These are phyloP conservation scores for Sitodiplosis mosellana DNA, from an alignment of 1,140 invertebrate species.

Conservation along the genomic window DNA sequence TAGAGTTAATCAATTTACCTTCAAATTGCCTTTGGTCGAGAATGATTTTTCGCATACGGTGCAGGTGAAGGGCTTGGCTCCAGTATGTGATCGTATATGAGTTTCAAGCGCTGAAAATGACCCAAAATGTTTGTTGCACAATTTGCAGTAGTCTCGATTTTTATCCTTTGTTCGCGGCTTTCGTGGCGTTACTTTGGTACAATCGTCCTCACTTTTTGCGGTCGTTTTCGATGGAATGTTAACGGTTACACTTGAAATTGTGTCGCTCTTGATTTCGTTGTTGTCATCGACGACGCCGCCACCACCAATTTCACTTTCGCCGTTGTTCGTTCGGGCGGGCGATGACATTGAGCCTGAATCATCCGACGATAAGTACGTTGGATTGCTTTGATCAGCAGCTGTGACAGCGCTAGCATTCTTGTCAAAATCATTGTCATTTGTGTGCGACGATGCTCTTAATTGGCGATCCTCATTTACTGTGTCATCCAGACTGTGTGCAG, in stretches of 20 bases:
- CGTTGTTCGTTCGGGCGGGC: no score
- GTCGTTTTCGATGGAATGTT: no score
- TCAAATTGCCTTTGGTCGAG: constrained; percentile 95
- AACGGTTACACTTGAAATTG: no score
- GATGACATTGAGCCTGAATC: no score
- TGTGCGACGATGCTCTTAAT: neutral
- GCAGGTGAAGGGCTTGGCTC: constrained; percentile 94
- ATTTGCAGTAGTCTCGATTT: constrained; percentile 52
- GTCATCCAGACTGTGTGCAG: neutral
- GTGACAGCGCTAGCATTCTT: no score
- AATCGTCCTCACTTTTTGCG: no score
- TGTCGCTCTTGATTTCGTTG: neutral
- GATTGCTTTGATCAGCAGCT: no score
- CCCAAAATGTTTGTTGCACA: constrained; percentile 95
- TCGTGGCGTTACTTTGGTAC: no score
- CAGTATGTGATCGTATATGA: constrained; percentile 96
- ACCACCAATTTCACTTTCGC: neutral
- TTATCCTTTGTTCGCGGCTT: no score
- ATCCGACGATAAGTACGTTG: no score
- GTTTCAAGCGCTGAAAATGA: constrained; percentile 91
- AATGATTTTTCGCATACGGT: constrained; percentile 88
- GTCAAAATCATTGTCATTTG: no score
- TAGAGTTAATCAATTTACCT: constrained; percentile 42
- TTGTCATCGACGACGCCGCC: neutral
- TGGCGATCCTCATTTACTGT: neutral